These are phyloP conservation scores for Urocynchramus pylzowi DNA, from an alignment of 2,113 vertebrate species.

Conservation along the genomic window DNA sequence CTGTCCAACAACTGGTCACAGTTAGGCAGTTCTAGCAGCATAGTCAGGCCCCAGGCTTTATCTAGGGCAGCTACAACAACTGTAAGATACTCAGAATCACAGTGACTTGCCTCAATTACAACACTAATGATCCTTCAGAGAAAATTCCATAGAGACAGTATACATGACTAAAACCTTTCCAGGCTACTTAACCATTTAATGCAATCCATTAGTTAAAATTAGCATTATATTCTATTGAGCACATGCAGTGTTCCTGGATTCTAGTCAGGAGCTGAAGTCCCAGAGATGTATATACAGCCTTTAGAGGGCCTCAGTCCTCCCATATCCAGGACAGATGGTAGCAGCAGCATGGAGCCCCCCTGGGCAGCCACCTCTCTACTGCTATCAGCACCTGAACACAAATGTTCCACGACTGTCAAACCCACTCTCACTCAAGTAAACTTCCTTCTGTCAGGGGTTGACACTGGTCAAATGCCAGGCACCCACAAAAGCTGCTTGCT, in stretches of 20 bases:
- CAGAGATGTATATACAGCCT: background rate
- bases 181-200: background rate
- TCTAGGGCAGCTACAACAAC: background rate
- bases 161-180: background rate
- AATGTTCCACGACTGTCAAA: background rate
- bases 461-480: accelerated
- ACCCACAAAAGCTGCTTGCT: background rate
- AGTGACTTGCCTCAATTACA: background rate
- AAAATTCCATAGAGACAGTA: background rate
- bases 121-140: background rate
- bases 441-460: accelerated
- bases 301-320: background rate
- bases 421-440: background rate
- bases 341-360: background rate
- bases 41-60: background rate
- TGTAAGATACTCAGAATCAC: background rate
- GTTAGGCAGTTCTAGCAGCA: background rate
- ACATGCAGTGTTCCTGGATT: background rate
- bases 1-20: background rate
- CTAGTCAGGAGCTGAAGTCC: background rate
- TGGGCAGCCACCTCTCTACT: background rate
- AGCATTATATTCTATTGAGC: background rate
- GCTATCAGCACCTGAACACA: background rate
- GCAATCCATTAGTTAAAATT: background rate
- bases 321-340: background rate